Percentiles rank a stretch among this genome's conserved stretches.
Evolutionary conservation across 2,888 invertebrate genomes (phyloP).

Genomic region (Criorhina ranunculi): DNA sequence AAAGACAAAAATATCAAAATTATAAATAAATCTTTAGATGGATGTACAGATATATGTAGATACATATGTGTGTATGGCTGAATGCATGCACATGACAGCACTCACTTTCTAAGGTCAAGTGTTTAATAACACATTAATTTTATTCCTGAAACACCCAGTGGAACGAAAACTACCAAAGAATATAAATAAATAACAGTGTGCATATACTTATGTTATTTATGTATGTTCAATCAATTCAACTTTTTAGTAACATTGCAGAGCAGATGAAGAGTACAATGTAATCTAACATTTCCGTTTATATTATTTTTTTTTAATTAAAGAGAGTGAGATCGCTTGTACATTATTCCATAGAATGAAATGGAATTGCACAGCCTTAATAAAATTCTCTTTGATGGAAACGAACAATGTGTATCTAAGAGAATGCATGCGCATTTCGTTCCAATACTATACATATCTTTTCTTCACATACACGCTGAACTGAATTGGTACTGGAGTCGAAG

Average conservation of each 20-base stretch:
- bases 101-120: too few relatives aligned
- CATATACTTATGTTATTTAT: too few relatives aligned
- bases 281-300: background rate
- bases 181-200: too few relatives aligned
- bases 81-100: too few relatives aligned
- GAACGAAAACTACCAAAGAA: too few relatives aligned
- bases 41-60: background rate
- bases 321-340: background rate
- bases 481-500: too few relatives aligned
- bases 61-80: background rate
- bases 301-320: background rate
- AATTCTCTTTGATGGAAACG: background rate
- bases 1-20: background rate
- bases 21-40: background rate
- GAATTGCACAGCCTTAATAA: background rate
- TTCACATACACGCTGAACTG: background rate
- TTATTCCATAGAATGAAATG: background rate
- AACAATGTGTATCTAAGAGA: background rate
- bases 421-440: conserved; percentile 11
- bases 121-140: too few relatives aligned
- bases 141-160: too few relatives aligned
- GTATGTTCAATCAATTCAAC: too few relatives aligned
- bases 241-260: background rate
- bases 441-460: background rate
- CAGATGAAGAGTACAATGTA: background rate